Percentiles rank a stretch among this genome's conserved stretches.
Conservation (phyloP, 1,140 invertebrate species). For the Drosophila pallidifrons region DNA sequence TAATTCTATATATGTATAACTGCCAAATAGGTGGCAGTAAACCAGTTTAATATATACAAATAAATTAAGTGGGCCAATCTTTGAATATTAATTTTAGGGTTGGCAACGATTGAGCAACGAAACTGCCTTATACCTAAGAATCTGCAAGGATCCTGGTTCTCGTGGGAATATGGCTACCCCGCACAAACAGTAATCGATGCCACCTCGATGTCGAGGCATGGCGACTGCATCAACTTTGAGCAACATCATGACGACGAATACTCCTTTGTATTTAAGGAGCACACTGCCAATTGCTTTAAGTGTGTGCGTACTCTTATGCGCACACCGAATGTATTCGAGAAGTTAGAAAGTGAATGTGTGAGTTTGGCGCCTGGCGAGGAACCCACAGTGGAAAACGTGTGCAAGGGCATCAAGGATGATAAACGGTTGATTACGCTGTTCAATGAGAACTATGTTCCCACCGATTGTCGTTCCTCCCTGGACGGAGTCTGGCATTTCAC, state of each 20-base stretch:
- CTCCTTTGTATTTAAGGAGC: slow-evolving; percentile 92
- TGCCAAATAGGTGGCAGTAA: too few species aligned
- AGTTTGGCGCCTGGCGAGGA: slow-evolving; percentile 87
- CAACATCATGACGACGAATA: slow-evolving; percentile 87
- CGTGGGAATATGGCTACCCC: slow-evolving; percentile 94
- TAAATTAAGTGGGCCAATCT: slow-evolving; percentile 46
- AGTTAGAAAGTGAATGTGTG: slow-evolving; percentile 92
- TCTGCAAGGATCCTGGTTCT: slow-evolving; percentile 95
- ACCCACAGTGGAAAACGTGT: slow-evolving; percentile 92
- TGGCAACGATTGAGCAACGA: slow-evolving; percentile 51
- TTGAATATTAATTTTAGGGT: slow-evolving; percentile 42
- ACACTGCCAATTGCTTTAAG: slow-evolving; percentile 89
- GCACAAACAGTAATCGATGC: slow-evolving; percentile 93
- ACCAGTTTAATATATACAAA: too few species aligned
- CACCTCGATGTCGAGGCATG: slow-evolving; percentile 90
- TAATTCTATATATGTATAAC: too few species aligned
- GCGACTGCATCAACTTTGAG: slow-evolving; percentile 71
- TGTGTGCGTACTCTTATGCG: slow-evolving; percentile 94
- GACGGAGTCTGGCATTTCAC: slow-evolving; percentile 98
- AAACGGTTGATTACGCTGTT: slow-evolving; percentile 95
- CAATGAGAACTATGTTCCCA: slow-evolving; percentile 95
- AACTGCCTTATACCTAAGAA: slow-evolving; percentile 90
- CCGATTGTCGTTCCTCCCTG: slow-evolving; percentile 96
- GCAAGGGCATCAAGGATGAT: slow-evolving; percentile 89
- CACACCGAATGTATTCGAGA: slow-evolving; percentile 95